phyloP scores from a whole-genome alignment of 2,888 invertebrate genomes.

The Conops quadrifasciatus region DNA sequence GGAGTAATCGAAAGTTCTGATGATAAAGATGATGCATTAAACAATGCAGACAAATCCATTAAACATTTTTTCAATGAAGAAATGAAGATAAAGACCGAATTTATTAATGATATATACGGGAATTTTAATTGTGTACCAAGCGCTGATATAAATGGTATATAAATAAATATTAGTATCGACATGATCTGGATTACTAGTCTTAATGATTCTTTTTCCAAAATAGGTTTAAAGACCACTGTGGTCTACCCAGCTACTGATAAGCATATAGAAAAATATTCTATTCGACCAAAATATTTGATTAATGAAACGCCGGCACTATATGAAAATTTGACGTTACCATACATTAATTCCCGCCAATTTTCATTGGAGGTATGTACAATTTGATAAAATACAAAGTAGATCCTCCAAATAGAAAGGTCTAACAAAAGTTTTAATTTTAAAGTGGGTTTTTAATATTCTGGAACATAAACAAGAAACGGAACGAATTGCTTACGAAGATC shows the following conservation, averaged over 20 bases:
- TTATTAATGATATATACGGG: conserved; percentile 86
- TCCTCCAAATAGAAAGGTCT: no score
- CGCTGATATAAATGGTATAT: conserved; percentile 71
- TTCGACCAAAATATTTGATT: conserved; percentile 78
- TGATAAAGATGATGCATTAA: conserved; percentile 22
- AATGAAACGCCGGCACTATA: conserved; percentile 88
- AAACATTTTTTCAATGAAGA: conserved; percentile 70
- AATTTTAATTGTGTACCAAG: conserved; percentile 78
- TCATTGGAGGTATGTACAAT: conserved; percentile 74
- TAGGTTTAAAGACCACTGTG: conserved; percentile 86
- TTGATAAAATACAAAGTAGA: conserved; percentile 29
- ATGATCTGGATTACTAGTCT: not conserved
- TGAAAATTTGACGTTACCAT: conserved; percentile 78
- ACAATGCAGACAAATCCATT: conserved; percentile 21
- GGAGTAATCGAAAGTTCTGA: conserved; percentile 44
- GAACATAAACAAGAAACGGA: conserved; percentile 91
- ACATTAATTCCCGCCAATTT: conserved; percentile 77
- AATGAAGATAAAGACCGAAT: conserved; percentile 71
- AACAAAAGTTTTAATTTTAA: conserved; percentile 56
- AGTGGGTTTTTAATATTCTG: conserved; percentile 98
- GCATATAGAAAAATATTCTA: conserved; percentile 86
- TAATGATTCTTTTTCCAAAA: conserved; percentile 1
- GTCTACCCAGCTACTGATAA: conserved; percentile 94
- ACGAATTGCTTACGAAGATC: conserved; percentile 83
- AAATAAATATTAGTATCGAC: not conserved